Conservation (phyloP, 1,140 invertebrate genomes). For the Thaumatotibia leucotreta region DNA sequence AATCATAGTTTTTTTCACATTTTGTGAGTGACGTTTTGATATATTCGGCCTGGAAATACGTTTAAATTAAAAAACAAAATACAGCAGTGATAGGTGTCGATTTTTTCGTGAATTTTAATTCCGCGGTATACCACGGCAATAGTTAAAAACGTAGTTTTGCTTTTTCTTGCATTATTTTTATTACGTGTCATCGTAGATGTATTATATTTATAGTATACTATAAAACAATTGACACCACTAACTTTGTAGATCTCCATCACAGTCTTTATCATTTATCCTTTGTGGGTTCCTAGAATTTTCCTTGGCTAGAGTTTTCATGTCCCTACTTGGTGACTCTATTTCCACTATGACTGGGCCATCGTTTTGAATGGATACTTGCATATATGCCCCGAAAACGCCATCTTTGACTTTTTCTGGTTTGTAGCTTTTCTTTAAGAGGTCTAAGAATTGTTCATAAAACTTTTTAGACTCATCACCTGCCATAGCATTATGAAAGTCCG, state of each 20-base stretch:
- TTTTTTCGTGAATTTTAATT: too few relatives aligned
- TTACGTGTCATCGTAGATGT: too few relatives aligned
- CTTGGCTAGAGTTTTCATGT: constrained; percentile 18
- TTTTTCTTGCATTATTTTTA: too few relatives aligned
- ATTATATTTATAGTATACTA: too few relatives aligned
- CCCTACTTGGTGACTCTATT: constrained; percentile 83
- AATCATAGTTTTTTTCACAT: too few relatives aligned
- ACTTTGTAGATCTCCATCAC: neutral
- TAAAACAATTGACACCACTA: neutral
- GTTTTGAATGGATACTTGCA: constrained; percentile 93
- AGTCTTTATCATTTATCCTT: constrained; percentile 8
- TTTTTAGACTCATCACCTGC: constrained; percentile 82
- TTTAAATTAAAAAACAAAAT: too few relatives aligned
- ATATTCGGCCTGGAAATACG: too few relatives aligned
- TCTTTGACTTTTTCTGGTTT: constrained; percentile 89
- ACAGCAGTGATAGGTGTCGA: too few relatives aligned
- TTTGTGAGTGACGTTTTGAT: too few relatives aligned
- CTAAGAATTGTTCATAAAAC: constrained; percentile 88
- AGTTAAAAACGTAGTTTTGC: too few relatives aligned
- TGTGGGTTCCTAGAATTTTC: constrained; percentile 20
- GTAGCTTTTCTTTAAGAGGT: constrained; percentile 82
- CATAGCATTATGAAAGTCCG: constrained; percentile 95
- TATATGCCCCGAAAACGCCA: constrained; percentile 93
- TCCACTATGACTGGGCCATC: constrained; percentile 95
- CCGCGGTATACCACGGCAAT: too few relatives aligned